Base-by-base conservation (phyloP, 2,888 invertebrate genomes). In the Leucophenga montana region DNA sequence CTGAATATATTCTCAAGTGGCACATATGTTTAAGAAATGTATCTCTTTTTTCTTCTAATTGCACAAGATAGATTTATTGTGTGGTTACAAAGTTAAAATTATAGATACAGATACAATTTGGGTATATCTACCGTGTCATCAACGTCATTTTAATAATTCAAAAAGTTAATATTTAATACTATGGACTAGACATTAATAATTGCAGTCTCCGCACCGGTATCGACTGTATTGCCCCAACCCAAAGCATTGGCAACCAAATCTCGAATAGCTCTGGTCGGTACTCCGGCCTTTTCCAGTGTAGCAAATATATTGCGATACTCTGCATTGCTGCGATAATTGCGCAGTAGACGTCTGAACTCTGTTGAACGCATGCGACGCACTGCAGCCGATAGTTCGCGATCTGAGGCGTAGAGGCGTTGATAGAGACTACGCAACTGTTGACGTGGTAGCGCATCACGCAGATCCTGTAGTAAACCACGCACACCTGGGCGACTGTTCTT, bases 1-100 rank as follows among this genome's bases (percentile, higher is more conserved):
- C 82, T 81, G 80, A 83, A 82, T 82, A 76, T 80, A 82, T 83
- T 71, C 83, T 82, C 46, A 83, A 80, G 84, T 78, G 82, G 76
- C 76, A 1, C n/a, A 14, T 78, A 74, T 78, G 80, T 75, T 67
- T 67, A 69, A 46, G 44, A 64, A 64, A 62, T 56, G 59, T 54
- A 67, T 50, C 54, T 66, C 64, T 69, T 71, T 78, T 76, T 82
- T 75, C 78, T 66, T 78, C 66, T 74, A 75, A 75, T 72, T 74
- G 73, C 68, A 73, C 18, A 44, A 70, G 74, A 71, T 69, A 64
- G 75, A 69, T 73, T 75, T 73, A 75, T 72, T 62, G 65, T 67
- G 27, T 27, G 27, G 27, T 70, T 39, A 22, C 16, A 56, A 4
- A 1, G 14, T 13, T 11, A 16, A 50, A 11, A 50, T n/a, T 8